phyloP scores from a whole-genome alignment of 2,113 vertebrate species.

The Eleginops maclovinus region DNA sequence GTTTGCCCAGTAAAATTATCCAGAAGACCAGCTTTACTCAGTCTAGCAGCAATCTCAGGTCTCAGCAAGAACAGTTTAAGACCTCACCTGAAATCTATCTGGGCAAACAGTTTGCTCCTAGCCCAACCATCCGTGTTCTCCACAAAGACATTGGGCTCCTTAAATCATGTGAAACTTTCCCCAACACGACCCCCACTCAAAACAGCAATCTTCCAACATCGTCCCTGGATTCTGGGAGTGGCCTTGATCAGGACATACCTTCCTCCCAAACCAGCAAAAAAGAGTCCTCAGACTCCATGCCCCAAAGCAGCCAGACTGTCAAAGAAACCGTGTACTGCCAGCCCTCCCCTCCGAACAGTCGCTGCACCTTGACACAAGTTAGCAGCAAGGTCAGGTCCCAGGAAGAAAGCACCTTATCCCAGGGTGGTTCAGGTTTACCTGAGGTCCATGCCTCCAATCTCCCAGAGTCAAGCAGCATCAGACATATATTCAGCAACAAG shows the following conservation, averaged over 20 bases:
- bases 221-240: neutral
- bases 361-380: neutral
- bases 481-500: conserved; percentile 10
- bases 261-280: conserved; percentile 11
- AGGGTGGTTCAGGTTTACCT: conserved; percentile 20
- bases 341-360: neutral
- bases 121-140: neutral
- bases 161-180: neutral
- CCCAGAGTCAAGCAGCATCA: neutral
- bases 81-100: neutral
- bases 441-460: neutral
- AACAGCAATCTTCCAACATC: neutral
- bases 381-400: neutral
- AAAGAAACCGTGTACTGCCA: neutral
- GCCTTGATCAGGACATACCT: conserved; percentile 3
- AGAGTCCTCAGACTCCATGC: neutral
- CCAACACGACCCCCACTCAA: neutral
- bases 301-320: conserved; percentile 20
- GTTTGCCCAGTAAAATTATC: neutral
- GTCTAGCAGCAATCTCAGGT: neutral
- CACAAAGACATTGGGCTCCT: neutral
- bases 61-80: neutral
- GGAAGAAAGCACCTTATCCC: neutral
- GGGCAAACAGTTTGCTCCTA: neutral
- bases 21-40: neutral